Percentiles rank a stretch among this genome's conserved stretches.
Conservation (phyloP, 2,888 invertebrate species). For the Napeogenes sylphis region DNA sequence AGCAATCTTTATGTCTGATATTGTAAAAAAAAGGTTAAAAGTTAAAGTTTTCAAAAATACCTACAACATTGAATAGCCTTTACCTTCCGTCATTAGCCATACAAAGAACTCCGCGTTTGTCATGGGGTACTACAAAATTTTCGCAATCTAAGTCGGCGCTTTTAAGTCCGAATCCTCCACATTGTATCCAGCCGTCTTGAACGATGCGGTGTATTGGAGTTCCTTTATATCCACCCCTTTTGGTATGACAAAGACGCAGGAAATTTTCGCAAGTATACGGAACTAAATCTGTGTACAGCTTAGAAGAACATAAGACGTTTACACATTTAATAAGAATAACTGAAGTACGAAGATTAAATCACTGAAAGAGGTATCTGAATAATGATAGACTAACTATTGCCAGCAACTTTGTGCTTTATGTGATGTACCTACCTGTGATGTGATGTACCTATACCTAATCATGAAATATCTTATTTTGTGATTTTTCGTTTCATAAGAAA, state of each 20-base stretch:
- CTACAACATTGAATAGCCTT: constrained; percentile 1
- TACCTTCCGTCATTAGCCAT: constrained; percentile 82
- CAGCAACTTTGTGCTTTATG: no score
- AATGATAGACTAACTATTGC: no score
- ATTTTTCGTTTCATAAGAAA: no score
- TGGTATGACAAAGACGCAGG: constrained; percentile 70
- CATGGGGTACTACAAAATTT: constrained; percentile 81
- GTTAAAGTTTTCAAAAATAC: not conserved
- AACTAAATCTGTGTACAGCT: constrained; percentile 79
- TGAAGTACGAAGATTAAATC: constrained; percentile 1
- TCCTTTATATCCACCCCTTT: constrained; percentile 70
- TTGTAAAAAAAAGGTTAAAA: not conserved
- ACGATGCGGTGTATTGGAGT: constrained; percentile 82
- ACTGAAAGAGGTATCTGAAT: no score
- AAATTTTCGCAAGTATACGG: constrained; percentile 79
- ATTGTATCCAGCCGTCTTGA: constrained; percentile 84
- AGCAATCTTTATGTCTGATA: constrained; percentile 79
- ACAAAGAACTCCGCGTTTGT: constrained; percentile 82
- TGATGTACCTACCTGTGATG: no score
- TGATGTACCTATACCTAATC: no score
- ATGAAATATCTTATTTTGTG: no score
- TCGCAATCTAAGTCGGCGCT: constrained; percentile 76
- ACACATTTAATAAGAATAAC: not conserved
- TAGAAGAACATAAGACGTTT: constrained; percentile 25
- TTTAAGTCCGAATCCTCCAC: constrained; percentile 75